Evolutionary conservation across 2,797 vertebrate genomes (phyloP), one percentile per base, ranked within the genome.

Genomic region (Delichon dasypus): DNA sequence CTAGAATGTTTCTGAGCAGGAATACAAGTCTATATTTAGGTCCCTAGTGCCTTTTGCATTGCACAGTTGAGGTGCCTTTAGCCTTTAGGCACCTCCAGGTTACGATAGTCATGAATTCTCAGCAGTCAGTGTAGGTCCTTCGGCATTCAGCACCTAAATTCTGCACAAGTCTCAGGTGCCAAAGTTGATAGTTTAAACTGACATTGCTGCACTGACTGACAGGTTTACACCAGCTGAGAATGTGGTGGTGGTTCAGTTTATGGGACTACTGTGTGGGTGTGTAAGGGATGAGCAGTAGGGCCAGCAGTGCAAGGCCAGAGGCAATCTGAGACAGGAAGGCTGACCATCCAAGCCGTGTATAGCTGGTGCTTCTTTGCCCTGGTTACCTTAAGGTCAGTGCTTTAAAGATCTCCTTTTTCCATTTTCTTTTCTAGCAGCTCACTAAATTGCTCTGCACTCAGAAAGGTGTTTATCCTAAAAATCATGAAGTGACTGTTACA

Each of bases 41-140:
- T 94, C 88, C 55, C 64, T 64, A n/a, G 71, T 90, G 86, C 80
- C 55, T 92, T 93, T 84, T 87, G 77, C 83, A 22, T 92, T 13
- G 27, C 77, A 70, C 70, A 82, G 84, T 77, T 87, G 90, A 95
- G 93, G 80, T 94, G 74, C 77, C 83, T 36, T 91, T 94, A 96
- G 94, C 93, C 95, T 94, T 95, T 90, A 95, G 95, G 94, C 88
- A 94, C 88, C 96, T 95, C 65, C 86, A 82, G 96, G 90, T 95
- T 96, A 87, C 7, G 30, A 47, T 44, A 95, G 90, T 94, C 84
- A 76, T 67, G 90, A 95, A 92, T 96, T 93, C 90, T 89, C 71
- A 86, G 78, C 88, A 79, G 90, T 91, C 88, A 85, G 29, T 67
- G 47, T 89, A 90, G 83, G 80, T 94, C 74, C 90, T 95, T 85